Evolutionary conservation across 2,888 invertebrate genomes (phyloP).

Genomic region (Ochropleura plecta): DNA sequence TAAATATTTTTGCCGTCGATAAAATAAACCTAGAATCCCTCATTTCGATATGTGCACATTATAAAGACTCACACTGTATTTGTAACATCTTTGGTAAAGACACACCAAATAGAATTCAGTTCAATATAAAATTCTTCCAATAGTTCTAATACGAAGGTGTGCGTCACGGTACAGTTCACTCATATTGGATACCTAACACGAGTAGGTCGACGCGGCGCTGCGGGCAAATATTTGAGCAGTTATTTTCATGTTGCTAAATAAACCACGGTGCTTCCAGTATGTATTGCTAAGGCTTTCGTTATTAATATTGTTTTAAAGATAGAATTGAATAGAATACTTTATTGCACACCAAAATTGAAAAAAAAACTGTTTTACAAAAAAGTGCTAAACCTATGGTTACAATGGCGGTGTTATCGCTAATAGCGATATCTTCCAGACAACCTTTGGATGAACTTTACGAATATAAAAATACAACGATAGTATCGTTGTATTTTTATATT

Average conservation of each 20-base stretch:
- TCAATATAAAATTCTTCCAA: conserved; percentile 6
- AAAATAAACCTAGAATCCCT: too few species aligned
- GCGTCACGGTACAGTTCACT: conserved; percentile 46
- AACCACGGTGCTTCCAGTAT: conserved; percentile 2
- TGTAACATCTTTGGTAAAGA: background rate
- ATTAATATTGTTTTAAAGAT: background rate
- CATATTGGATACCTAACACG: conserved; percentile 40
- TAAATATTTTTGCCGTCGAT: too few species aligned
- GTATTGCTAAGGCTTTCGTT: background rate
- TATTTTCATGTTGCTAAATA: conserved; percentile 51
- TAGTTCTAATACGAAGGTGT: conserved; percentile 14
- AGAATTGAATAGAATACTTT: background rate
- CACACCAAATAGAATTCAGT: background rate
- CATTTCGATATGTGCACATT: too few species aligned
- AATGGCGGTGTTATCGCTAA: too few species aligned
- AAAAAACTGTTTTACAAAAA: too few species aligned
- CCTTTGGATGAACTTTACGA: too few species aligned
- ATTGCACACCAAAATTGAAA: too few species aligned
- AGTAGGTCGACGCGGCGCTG: conserved; percentile 22
- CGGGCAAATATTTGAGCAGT: conserved; percentile 42
- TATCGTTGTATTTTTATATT: too few species aligned
- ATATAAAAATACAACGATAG: too few species aligned
- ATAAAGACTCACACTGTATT: too few species aligned
- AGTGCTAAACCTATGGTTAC: too few species aligned
- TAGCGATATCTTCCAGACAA: too few species aligned